Conservation (phyloP, 2,888 invertebrate species). For the Drosophila sordidula region DNA sequence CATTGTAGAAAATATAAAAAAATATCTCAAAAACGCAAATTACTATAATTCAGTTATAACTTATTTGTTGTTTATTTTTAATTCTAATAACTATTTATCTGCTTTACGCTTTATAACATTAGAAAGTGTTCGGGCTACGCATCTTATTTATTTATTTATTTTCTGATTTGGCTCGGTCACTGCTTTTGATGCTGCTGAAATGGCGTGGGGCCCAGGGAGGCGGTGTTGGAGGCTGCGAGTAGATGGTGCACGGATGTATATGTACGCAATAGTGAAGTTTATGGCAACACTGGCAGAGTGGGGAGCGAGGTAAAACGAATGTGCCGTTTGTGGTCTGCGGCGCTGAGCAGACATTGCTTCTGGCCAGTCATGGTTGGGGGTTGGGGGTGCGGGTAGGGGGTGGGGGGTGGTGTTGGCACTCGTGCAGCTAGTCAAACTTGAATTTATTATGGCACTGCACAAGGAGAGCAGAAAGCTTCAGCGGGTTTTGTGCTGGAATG, state of each 20-base stretch:
- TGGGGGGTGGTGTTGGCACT: background rate
- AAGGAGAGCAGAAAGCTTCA: constrained; percentile 15
- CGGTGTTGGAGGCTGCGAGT: too few species aligned
- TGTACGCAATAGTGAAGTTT: background rate
- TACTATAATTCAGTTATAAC: background rate
- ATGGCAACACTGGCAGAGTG: background rate
- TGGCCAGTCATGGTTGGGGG: background rate
- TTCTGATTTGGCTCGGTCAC: too few species aligned
- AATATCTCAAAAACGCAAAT: too few species aligned
- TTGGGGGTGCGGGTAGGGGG: background rate
- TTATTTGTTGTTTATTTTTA: background rate
- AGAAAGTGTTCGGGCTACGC: constrained; percentile 12
- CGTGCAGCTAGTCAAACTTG: constrained; percentile 45
- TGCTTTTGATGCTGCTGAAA: too few species aligned
- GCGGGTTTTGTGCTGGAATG: constrained; percentile 42
- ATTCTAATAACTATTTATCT: background rate
- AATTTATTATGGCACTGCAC: constrained; percentile 48
- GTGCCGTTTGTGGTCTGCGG: constrained; percentile 20
- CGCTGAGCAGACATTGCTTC: constrained; percentile 2
- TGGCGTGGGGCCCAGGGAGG: too few species aligned
- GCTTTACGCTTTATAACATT: constrained; percentile 5
- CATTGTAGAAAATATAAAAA: too few species aligned
- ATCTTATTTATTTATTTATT: constrained; percentile 4
- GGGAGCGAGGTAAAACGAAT: background rate
- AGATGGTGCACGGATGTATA: constrained; percentile 1